Evolutionary conservation across 2,888 invertebrate species (phyloP).

Genomic region (Perizoma flavofasciatum): DNA sequence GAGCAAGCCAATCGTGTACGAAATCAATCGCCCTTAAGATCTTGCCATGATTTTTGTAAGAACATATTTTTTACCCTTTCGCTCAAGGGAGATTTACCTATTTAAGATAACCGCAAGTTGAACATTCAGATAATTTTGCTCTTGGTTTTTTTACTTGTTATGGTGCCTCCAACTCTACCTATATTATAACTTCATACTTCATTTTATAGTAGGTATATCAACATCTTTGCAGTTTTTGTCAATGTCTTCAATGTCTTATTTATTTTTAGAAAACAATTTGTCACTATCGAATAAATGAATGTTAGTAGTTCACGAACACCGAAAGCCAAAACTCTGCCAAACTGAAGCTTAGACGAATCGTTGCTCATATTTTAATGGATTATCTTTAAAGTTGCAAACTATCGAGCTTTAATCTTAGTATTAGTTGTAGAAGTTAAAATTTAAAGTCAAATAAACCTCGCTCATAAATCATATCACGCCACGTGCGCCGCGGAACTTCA

Average conservation of each 20-base stretch:
- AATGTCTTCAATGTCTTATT: slow-evolving; percentile 1
- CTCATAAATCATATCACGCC: slow-evolving; percentile 57
- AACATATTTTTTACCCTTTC: slow-evolving; percentile 25
- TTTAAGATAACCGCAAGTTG: too few relatives aligned
- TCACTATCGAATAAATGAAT: slow-evolving; percentile 19
- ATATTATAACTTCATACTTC: too few relatives aligned
- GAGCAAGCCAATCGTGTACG: slow-evolving; percentile 37
- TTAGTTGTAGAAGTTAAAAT: slow-evolving; percentile 50
- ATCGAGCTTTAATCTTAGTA: slow-evolving; percentile 45
- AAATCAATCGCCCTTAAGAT: slow-evolving; percentile 41
- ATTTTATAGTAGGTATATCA: too few relatives aligned
- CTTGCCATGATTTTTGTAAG: slow-evolving; percentile 29
- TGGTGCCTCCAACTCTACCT: too few relatives aligned
- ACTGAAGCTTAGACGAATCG: slow-evolving; percentile 31
- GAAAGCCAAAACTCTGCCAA: slow-evolving; percentile 29
- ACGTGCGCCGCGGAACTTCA: slow-evolving; percentile 57
- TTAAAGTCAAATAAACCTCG: slow-evolving; percentile 55
- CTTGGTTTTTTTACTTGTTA: too few relatives aligned
- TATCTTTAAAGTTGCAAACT: slow-evolving; percentile 41
- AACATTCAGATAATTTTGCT: neutral
- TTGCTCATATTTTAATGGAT: slow-evolving; percentile 37
- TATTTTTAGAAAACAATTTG: slow-evolving; percentile 15
- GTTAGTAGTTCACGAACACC: slow-evolving; percentile 23
- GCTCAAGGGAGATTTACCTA: too few relatives aligned
- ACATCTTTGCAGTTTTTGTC: neutral